Evolutionary conservation across 2,797 vertebrate genomes (phyloP).

Genomic region (Dipus sagitta): DNA sequence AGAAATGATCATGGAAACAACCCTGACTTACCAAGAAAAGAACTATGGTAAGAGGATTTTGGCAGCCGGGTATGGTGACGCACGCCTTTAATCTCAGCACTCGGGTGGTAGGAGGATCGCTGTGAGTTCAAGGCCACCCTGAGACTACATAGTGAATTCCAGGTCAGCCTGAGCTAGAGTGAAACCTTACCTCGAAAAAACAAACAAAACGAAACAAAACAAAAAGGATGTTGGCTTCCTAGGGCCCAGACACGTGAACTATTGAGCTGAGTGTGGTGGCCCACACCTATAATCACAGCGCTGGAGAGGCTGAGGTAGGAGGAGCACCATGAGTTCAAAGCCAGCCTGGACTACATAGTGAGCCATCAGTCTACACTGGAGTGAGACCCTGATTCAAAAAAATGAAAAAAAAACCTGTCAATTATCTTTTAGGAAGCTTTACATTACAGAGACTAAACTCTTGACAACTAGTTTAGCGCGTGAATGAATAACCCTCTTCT

Average conservation of each 20-base stretch:
- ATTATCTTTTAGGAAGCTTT: too few species aligned
- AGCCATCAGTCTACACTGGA: too few species aligned
- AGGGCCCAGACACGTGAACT: too few species aligned
- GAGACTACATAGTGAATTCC: background rate
- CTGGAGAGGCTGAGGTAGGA: background rate
- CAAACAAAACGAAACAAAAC: too few species aligned
- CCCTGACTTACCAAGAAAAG: constrained; percentile 4
- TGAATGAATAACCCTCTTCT: too few species aligned
- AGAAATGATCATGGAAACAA: background rate
- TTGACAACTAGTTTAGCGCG: too few species aligned
- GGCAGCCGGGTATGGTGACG: background rate
- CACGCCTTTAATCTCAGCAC: background rate
- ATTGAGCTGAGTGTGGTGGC: background rate
- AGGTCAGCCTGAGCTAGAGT: too few species aligned
- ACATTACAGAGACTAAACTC: too few species aligned
- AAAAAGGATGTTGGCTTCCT: constrained; percentile 18
- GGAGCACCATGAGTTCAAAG: background rate
- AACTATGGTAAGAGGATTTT: constrained; percentile 2
- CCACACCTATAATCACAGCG: background rate
- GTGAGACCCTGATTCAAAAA: too few species aligned
- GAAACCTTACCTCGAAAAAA: too few species aligned
- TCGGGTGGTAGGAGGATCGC: background rate
- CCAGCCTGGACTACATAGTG: background rate
- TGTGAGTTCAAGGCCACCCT: background rate
- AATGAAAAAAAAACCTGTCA: too few species aligned